Evolutionary conservation across 1,140 invertebrate species (phyloP).

Genomic region (Bombus ignitus): DNA sequence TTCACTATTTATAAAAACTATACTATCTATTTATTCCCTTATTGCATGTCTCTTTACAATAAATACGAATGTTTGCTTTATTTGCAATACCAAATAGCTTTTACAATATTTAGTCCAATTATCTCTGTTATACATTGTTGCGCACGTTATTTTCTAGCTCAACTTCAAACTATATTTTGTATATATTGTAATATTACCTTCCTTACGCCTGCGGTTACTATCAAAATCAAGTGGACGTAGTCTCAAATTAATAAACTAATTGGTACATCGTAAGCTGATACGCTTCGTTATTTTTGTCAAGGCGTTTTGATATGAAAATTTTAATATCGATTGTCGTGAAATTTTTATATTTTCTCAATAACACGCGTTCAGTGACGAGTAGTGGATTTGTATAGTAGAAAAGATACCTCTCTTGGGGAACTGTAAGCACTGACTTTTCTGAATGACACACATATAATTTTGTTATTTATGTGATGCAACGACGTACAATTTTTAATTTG

Average conservation of each 20-base stretch:
- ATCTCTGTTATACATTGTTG: background rate
- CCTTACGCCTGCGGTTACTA: background rate
- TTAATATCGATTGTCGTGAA: background rate
- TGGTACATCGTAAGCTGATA: background rate
- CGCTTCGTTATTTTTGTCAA: background rate
- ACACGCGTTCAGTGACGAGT: background rate
- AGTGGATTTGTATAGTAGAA: background rate
- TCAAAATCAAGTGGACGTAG: background rate
- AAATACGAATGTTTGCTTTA: background rate
- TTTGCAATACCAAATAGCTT: background rate
- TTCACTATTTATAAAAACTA: constrained; percentile 1
- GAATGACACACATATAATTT: background rate
- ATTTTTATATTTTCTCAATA: background rate
- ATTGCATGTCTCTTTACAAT: background rate
- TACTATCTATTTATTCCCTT: background rate
- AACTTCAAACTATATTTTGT: background rate
- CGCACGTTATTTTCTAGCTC: background rate
- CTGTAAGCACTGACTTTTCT: background rate
- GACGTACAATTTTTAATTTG: constrained; percentile 28
- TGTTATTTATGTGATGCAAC: background rate
- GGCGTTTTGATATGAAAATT: background rate
- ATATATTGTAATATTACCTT: background rate
- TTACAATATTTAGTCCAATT: background rate
- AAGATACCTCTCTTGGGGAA: background rate
- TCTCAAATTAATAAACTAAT: background rate